Base-by-base conservation (phyloP, 1,140 invertebrate genomes). In the Zaprionus ornatus region DNA sequence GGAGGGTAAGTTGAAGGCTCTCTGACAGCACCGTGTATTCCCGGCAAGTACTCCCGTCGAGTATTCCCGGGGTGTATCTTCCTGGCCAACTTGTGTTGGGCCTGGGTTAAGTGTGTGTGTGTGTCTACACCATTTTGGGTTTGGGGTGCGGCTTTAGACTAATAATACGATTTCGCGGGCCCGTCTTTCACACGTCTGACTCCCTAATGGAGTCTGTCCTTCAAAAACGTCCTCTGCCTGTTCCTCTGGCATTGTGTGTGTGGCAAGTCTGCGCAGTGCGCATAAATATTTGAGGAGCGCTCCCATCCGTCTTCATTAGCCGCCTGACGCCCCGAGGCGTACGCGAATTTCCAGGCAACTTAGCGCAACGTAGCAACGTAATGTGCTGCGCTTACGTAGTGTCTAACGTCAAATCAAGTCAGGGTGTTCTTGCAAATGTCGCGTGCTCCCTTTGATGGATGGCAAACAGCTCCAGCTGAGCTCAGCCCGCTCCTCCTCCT, bases 251-350 rank as follows among this genome's bases (percentile, higher is more conserved):
- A 32, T 5, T 9, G 15, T 6, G 15, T 17, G 73, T 57, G 73
- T 42, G 60, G 70, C 54, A 40, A 35, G 29, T 10, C 29, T 32
- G 29, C 29, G 29, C 29, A 32, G 42, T 45, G 66, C 66, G 60
- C 62, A 80, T 80, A 77, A 68, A 80, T 80, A 74, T 80, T 77
- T 80, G 32, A 80, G 48, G 29, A 77, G 77, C 69, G 54, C n/a
- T 32, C 69, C 77, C 74, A 80, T 80, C 78, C 65, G 60, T 80
- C 78, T 80, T 80, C 78, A 80, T 80, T 80, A 80, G 74, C 60
- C 69, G 67, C 25, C 63, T 79, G 68, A 63, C 67, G 59, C 61
- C 61, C 63, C 63, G 52, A 73, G 27, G 32, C 55, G 54, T 55
- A 59, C 19, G 35, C 5, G 7, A 23, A n/a, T 27, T 55, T 37